Conservation (phyloP, 2,888 invertebrate species). For the Eupithecia subumbrata region DNA sequence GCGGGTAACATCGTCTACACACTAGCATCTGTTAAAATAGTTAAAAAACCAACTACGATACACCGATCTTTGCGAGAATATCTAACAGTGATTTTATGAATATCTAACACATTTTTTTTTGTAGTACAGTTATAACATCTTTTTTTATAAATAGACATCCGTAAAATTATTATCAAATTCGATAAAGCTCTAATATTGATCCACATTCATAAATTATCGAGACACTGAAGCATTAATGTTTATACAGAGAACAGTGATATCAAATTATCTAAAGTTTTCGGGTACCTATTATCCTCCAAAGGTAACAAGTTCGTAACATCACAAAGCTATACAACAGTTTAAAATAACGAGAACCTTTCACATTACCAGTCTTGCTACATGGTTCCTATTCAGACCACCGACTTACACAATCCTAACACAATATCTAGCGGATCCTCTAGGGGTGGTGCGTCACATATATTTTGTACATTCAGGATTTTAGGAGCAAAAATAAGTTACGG, state of each 20-base stretch:
- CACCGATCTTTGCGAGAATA: constrained; percentile 68
- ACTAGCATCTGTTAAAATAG: constrained; percentile 81
- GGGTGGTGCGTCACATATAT: constrained; percentile 54
- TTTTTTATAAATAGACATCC: constrained; percentile 75
- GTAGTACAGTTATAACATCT: constrained; percentile 51
- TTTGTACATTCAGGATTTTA: constrained; percentile 81
- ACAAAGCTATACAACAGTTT: constrained; percentile 48
- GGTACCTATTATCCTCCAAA: constrained; percentile 23
- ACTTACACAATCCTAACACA: constrained; percentile 62
- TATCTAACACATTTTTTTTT: constrained; percentile 57
- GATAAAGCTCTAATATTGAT: constrained; percentile 84
- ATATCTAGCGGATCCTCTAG: constrained; percentile 68
- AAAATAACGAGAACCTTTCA: constrained; percentile 49
- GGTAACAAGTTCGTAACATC: constrained; percentile 30
- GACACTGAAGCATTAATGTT: constrained; percentile 52
- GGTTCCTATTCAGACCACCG: constrained; percentile 48
- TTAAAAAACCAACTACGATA: constrained; percentile 72
- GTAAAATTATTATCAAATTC: constrained; percentile 83
- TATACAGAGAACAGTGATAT: constrained; percentile 52
- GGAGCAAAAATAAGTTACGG: constrained; percentile 58
- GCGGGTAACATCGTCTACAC: constrained; percentile 56
- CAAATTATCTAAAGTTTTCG: constrained; percentile 33
- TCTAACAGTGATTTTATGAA: constrained; percentile 71
- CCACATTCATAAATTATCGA: constrained; percentile 76
- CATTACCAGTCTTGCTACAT: constrained; percentile 60